Evolutionary conservation across 1,140 invertebrate species (phyloP).

Genomic region (Lethrus apterus): DNA sequence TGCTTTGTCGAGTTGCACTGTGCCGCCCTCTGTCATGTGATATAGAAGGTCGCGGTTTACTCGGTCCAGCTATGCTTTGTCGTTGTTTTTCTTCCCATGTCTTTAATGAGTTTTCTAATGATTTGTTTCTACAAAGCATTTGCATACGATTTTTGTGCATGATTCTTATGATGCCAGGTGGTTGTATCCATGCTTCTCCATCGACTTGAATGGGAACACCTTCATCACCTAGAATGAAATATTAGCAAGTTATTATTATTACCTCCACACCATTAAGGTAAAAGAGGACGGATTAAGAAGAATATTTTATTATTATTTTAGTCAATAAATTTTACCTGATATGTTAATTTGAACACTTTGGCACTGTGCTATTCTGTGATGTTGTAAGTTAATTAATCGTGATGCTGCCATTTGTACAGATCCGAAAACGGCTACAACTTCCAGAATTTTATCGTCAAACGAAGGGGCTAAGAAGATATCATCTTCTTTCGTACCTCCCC

Average conservation of each 20-base stretch:
- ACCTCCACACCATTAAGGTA: too few species aligned
- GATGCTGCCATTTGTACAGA: slow-evolving; percentile 96
- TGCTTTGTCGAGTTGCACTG: slow-evolving; percentile 37
- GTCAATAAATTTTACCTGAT: slow-evolving; percentile 63
- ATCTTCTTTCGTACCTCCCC: slow-evolving; percentile 87
- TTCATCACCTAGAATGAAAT: slow-evolving; percentile 53
- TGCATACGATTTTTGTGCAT: slow-evolving; percentile 95
- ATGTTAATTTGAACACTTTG: slow-evolving; percentile 93
- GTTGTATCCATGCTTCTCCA: slow-evolving; percentile 97
- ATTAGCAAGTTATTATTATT: too few species aligned
- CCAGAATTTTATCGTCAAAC: slow-evolving; percentile 88
- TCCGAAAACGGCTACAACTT: slow-evolving; percentile 95
- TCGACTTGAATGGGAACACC: slow-evolving; percentile 90
- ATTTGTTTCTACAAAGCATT: slow-evolving; percentile 86
- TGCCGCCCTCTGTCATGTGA: slow-evolving; percentile 35
- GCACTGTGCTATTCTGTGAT: slow-evolving; percentile 95
- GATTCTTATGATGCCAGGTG: slow-evolving; percentile 90
- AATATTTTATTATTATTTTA: too few species aligned
- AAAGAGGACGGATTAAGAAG: too few species aligned
- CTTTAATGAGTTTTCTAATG: slow-evolving; percentile 80
- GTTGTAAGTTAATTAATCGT: slow-evolving; percentile 87
- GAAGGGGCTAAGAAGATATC: slow-evolving; percentile 81
- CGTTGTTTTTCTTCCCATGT: slow-evolving; percentile 92
- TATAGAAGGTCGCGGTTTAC: slow-evolving; percentile 33
- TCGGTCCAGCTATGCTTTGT: slow-evolving; percentile 44